phyloP scores from a whole-genome alignment of 35 echinoderm and acorn worm genomes.

The Apostichopus californicus region DNA sequence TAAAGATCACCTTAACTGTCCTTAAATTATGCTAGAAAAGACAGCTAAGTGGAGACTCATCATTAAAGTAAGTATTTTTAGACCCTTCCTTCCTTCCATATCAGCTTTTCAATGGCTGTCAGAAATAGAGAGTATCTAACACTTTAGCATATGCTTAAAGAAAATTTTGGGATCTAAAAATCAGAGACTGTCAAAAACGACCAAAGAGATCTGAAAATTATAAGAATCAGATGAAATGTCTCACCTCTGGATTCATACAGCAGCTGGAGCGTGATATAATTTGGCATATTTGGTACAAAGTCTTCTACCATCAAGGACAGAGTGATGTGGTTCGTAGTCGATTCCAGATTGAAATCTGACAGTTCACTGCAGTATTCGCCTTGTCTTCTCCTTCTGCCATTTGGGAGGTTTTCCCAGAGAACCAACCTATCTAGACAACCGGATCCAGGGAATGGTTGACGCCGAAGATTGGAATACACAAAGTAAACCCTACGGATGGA shows the following conservation, averaged over 20 bases:
- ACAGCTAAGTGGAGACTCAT: no score
- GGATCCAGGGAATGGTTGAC: no score
- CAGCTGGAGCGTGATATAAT: slow-evolving; percentile 20
- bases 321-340: background rate
- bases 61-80: no score
- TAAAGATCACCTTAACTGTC: no score
- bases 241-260: slow-evolving; percentile 31
- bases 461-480: slow-evolving; percentile 9
- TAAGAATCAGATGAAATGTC: background rate
- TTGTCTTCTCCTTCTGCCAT: background rate
- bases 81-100: no score
- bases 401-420: slow-evolving; percentile 23
- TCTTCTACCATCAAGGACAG: background rate
- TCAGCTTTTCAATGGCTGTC: no score
- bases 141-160: no score
- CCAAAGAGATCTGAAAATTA: no score
- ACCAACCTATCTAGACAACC: slow-evolving; percentile 13
- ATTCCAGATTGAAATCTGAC: slow-evolving; percentile 20
- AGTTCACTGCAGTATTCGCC: slow-evolving; percentile 38
- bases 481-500: slow-evolving; percentile 9
- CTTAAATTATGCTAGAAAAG: no score
- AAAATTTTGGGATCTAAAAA: no score
- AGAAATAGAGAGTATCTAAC: no score
- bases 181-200: no score
- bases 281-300: background rate